Conservation (phyloP, 2,888 invertebrate genomes). For the Agriopis marginaria region DNA sequence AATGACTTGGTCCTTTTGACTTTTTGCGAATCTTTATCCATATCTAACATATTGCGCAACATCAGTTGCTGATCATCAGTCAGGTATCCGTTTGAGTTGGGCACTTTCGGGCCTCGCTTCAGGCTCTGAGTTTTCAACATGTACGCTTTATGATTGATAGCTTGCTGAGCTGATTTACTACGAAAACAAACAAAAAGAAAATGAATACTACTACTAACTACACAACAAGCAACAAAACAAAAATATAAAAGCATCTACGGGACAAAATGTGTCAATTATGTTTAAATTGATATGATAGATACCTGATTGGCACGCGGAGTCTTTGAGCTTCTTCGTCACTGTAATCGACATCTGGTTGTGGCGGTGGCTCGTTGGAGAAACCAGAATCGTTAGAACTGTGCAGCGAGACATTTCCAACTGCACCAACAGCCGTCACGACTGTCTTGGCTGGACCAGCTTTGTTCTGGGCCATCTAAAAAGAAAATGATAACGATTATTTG, state of each 20-base stretch:
- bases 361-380: conserved; percentile 95
- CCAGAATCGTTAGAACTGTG: conserved; percentile 97
- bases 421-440: conserved; percentile 78
- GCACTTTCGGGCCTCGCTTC: conserved; percentile 71
- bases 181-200: conserved; percentile 64
- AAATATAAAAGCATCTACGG: conserved; percentile 51
- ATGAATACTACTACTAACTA: conserved; percentile 61
- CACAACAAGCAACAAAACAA: conserved; percentile 58
- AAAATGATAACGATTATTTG: not conserved
- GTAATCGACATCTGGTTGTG: conserved; percentile 95
- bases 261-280: conserved; percentile 12
- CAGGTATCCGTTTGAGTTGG: conserved; percentile 78
- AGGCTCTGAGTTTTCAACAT: conserved; percentile 82
- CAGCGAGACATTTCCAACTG: conserved; percentile 91
- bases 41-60: conserved; percentile 80
- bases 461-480: conserved; percentile 71
- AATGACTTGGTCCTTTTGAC: conserved; percentile 94
- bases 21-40: conserved; percentile 88
- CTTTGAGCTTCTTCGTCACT: conserved; percentile 94
- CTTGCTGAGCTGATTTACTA: conserved; percentile 79
- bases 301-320: conserved; percentile 88
- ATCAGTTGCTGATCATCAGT: conserved; percentile 86
- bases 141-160: conserved; percentile 73
- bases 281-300: conserved; percentile 38
- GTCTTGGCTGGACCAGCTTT: conserved; percentile 81